Evolutionary conservation across 2,113 vertebrate genomes (phyloP).

Genomic region (Rhadina sibilatrix): DNA sequence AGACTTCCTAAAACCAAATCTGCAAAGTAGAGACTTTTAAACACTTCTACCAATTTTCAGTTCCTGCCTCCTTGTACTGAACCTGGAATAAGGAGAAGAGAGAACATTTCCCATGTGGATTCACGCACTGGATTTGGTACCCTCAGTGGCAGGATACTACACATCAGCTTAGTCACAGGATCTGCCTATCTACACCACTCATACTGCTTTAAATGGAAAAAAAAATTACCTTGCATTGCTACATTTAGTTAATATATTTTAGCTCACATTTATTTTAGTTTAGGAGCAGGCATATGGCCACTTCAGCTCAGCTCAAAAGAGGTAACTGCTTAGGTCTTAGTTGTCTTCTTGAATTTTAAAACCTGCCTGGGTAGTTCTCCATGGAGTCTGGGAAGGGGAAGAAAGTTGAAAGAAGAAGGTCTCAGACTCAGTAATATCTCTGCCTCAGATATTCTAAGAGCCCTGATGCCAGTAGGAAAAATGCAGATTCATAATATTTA

Average conservation of each 20-base stretch:
- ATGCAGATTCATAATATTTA: background rate
- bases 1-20: background rate
- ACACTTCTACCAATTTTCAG: background rate
- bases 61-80: background rate
- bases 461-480: background rate
- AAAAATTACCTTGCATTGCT: background rate
- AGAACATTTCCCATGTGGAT: background rate
- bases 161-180: background rate
- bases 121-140: background rate
- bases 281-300: background rate
- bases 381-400: background rate
- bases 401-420: background rate
- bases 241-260: background rate
- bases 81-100: background rate
- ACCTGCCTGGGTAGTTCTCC: background rate
- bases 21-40: background rate
- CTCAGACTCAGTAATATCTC: background rate
- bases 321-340: background rate
- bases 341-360: background rate
- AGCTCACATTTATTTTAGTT: background rate
- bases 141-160: background rate
- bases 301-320: background rate
- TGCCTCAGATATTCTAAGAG: background rate
- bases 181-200: background rate
- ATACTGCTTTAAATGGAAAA: background rate